Base-by-base conservation (phyloP, 1,140 invertebrate species). In the Agraylea sexmaculata region DNA sequence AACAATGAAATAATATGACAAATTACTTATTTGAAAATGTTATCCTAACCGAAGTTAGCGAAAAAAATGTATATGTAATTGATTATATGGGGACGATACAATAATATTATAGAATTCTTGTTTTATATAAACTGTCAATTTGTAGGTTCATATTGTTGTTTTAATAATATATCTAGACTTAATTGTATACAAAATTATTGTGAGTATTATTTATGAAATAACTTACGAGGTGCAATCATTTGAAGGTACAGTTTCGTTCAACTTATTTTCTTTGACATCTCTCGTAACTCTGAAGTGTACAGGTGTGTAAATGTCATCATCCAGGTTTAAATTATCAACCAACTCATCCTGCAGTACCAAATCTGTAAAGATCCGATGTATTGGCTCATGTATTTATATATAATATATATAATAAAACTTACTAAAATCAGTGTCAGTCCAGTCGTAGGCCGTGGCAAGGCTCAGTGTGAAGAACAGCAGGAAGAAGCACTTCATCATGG, bases 401-500 rank as follows among this genome's bases (percentile, higher is more conserved):
- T 33, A 12, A 33, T 5, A 10, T 33, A 11, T 3, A 5, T 4
- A 33, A 11, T 33, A 23, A n/a, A 15, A 42, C 43, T 49, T 37
- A 49, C 47, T 49, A 20, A 45, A 49, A 39, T 49, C 47, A 3
- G 40, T 19, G 23, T 49, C 47, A 2, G 31, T 35, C 43, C 43
- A 49, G 19, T 49, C 47, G 15, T 49, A 49, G 13, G 31, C 44
- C 28, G 19, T 37, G 36, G n/a, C 12, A 12, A 8, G 6, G 10
- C 22, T 13, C 25, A 46, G n/a, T n/a, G n/a, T n/a, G n/a, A n/a
- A n/a, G n/a, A n/a, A n/a, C n/a, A n/a, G n/a, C n/a, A n/a, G n/a
- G n/a, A n/a, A n/a, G n/a, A n/a, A n/a, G n/a, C n/a, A n/a, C n/a
- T n/a, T n/a, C n/a, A n/a, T n/a, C n/a, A n/a, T n/a, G n/a, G n/a